Evolutionary conservation across 1,140 invertebrate genomes (phyloP), one percentile per base, ranked within the genome.

Genomic region (Lithobius niger): DNA sequence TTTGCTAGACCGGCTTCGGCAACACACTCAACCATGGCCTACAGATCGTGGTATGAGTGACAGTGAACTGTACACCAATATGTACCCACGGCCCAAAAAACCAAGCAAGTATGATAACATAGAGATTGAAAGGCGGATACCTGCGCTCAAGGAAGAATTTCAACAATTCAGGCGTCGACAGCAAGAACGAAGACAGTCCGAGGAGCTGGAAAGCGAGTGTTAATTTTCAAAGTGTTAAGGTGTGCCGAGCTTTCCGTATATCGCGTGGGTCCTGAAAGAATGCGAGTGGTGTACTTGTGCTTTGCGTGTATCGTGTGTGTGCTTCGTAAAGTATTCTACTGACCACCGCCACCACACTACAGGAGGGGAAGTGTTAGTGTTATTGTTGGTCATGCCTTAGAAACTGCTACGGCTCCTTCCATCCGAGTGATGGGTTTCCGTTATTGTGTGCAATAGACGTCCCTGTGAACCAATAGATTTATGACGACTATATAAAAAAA

Each of bases 121-220:
- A n/a, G 63, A 63, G 36, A 87, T 90, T 60, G 88, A 91, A 65
- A 86, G 88, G 2, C 76, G 92, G 49, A 87, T 95, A 52, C 85
- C 90, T 61, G 88, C 88, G 27, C 91, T 96, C 84, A 90, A 93
- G 63, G 87, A 93, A 67, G 91, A 96, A 69, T 97, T 94, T 71
- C 82, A 92, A 67, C 84, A 91, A 67, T 95, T 92, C 71, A 78
- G 89, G 52, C 83, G 88, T 64, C 76, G 88, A 36, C 89, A 93
- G 68, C 87, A 86, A 44, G 65, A 72, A 50, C 77, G 81, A 67
- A 72, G 82, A 44, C 52, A 59, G 40, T 62, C 59, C 36, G 57
- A 63, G 13, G 64, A 65, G 55, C 42, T 65, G 49, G 65, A 66
- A 56, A 66, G 65, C 55, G 62, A 63, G 44, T 66, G 65, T 50